Conservation (phyloP, 2,797 vertebrate species). For the Artibeus lituratus region DNA sequence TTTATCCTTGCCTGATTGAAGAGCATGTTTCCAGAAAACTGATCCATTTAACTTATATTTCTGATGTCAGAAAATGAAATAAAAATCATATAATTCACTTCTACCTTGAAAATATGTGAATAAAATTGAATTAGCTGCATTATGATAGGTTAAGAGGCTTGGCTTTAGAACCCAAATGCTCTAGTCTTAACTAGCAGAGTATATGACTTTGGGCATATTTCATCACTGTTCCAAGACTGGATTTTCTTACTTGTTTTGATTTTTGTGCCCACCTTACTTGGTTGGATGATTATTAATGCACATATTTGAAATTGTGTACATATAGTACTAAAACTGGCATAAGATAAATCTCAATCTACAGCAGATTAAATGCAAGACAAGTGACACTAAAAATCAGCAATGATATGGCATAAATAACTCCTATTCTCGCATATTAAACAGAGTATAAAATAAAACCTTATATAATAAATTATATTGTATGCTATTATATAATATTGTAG, state of each 20-base stretch:
- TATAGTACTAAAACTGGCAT: not conserved
- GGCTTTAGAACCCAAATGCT: not conserved
- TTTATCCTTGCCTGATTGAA: not conserved
- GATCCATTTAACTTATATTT: not conserved
- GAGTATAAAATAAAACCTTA: not conserved
- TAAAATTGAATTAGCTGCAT: not conserved
- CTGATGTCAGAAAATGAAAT: not conserved
- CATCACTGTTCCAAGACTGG: not conserved
- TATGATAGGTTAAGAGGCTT: not conserved
- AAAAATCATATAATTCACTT: not conserved
- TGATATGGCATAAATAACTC: not conserved
- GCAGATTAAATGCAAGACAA: not conserved
- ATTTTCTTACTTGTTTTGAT: not conserved
- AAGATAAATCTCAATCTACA: not conserved
- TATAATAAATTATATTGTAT: not conserved
- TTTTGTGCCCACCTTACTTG: not conserved
- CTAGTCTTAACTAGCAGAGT: not conserved
- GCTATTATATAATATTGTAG: not conserved
- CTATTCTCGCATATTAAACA: not conserved
- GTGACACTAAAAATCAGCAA: not conserved
- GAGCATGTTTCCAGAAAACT: not conserved
- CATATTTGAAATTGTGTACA: not conserved
- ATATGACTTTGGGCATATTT: not conserved
- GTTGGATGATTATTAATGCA: not conserved
- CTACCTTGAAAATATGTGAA: not conserved